Evolutionary conservation across 1,140 invertebrate species (phyloP), one percentile per base, ranked within the genome.

Genomic region (Papilio polytes): DNA sequence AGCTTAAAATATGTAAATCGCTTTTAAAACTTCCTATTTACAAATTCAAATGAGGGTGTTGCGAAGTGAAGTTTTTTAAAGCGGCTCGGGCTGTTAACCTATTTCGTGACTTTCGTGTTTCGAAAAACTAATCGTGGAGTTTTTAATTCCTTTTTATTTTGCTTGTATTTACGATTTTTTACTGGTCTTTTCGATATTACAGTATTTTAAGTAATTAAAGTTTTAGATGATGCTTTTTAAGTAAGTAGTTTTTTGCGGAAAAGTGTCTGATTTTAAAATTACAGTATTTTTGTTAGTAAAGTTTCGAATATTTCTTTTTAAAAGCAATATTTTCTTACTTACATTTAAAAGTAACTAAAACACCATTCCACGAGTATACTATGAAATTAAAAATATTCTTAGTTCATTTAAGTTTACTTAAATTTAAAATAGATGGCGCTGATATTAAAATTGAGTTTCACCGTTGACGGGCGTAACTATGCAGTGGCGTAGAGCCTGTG

Each of bases 401-500:
- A 46, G 10, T 46, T 46, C 8, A 2, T 26, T 26, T 26, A 22
- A 22, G 2, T 22, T 12, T 10, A 22, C 9, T 0, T n/a, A 59
- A 8, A 44, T 46, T 22, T 22, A 76, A 76, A 26, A 53, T 76
- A 51, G 74, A 76, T 76, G 74, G 74, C 41, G 26, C 20, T 80
- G 53, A 56, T n/a, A 41, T 74, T 18, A 56, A 78, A 63, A 59
- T 76, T 22, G 2, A 51, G 80, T 81, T 70, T 22, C 77, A 56
- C 46, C 46, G 53, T 18, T 78, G 76, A 56, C 63, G 74, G 44
- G 12, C 74, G 48, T 48, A 77, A 81, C 74, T 74, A 74, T 74
- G 31, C 63, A 77, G 10, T 41, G 41, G 18, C 31, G 53, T 81
- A 82, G 77, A 74, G 83, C 70, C 78, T 36, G 74, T 48, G 63